A percentile compares a stretch with the other conserved stretches of the same genome.
phyloP scores from a whole-genome alignment of 1,140 invertebrate genomes.

The Cydia fagiglandana region DNA sequence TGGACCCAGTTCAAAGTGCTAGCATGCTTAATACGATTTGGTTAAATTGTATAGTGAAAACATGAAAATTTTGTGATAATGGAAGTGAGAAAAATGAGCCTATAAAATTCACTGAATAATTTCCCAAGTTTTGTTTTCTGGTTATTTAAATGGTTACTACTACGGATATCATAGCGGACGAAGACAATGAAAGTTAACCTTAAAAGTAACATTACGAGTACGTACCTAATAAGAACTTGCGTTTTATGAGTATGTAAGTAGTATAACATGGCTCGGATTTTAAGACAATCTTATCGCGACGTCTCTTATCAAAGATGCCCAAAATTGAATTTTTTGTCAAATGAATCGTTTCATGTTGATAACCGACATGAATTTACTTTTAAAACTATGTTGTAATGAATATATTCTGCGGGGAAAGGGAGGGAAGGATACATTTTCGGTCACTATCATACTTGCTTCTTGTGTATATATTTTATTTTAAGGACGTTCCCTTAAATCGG shows the following conservation, averaged over 20 bases:
- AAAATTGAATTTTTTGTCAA: neutral
- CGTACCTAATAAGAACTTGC: neutral
- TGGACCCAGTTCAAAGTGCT: neutral
- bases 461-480: no score
- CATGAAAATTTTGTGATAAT: no score
- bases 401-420: no score
- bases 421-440: neutral
- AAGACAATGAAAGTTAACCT: neutral
- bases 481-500: no score
- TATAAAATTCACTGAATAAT: no score
- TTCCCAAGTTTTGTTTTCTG: neutral
- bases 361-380: neutral
- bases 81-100: no score
- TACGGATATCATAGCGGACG: neutral
- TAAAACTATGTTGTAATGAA: no score
- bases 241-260: slow-evolving; percentile 4
- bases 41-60: neutral
- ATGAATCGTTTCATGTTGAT: neutral
- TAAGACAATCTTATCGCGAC: neutral
- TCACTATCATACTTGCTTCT: neutral
- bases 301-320: neutral
- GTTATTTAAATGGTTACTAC: neutral
- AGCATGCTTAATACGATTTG: neutral
- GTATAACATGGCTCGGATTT: neutral
- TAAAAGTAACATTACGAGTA: neutral